These are phyloP conservation scores for Leptinotarsa undecemlineata DNA, from an alignment of 1,140 invertebrate genomes.

Conservation along the genomic window DNA sequence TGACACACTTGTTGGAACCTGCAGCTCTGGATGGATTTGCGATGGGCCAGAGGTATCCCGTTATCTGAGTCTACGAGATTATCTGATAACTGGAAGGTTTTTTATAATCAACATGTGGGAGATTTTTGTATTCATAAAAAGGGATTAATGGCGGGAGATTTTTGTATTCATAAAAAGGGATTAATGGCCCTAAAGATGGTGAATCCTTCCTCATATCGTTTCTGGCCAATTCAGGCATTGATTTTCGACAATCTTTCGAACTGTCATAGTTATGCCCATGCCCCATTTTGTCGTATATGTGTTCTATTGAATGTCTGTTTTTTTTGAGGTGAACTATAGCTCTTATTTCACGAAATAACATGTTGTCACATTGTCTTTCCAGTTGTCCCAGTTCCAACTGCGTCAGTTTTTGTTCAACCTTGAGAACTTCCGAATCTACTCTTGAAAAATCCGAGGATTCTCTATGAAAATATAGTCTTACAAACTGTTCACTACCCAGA, in stretches of 20 bases:
- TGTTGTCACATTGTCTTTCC: constrained; percentile 72
- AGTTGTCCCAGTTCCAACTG: constrained; percentile 77
- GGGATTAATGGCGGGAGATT: constrained; percentile 45
- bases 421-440: constrained; percentile 67
- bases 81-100: background rate
- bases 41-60: constrained; percentile 19
- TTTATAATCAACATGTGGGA: background rate
- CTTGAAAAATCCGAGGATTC: constrained; percentile 41
- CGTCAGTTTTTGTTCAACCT: constrained; percentile 74
- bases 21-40: constrained; percentile 47
- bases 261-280: constrained; percentile 36
- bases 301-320: constrained; percentile 66
- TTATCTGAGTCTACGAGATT: constrained; percentile 36
- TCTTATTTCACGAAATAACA: constrained; percentile 66
- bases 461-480: constrained; percentile 46
- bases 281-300: constrained; percentile 57
- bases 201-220: background rate
- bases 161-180: constrained; percentile 40
- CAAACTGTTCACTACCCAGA: constrained; percentile 46
- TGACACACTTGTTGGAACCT: constrained; percentile 45
- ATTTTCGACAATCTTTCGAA: constrained; percentile 64
- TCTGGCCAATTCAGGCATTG: constrained; percentile 66
- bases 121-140: constrained; percentile 32
- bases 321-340: constrained; percentile 56
- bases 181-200: constrained; percentile 27